A percentile compares a stretch with the other conserved stretches of the same genome.
phyloP scores from a whole-genome alignment of 2,888 invertebrate genomes.

The Monopis laevigella region DNA sequence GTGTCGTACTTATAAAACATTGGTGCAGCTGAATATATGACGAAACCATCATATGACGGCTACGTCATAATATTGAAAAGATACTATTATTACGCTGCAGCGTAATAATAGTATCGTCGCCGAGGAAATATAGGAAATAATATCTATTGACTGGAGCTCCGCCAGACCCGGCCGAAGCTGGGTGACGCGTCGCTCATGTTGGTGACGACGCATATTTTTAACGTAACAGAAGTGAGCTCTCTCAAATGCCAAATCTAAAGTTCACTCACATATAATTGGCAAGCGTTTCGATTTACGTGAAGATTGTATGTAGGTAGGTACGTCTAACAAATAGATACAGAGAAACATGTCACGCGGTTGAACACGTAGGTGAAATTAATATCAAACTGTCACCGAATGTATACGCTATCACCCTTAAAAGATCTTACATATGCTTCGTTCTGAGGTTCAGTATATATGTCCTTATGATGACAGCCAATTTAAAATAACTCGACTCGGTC shows the following conservation, averaged over 20 bases:
- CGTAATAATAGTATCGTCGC: neutral
- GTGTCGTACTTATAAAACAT: too few relatives aligned
- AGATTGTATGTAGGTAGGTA: conserved; percentile 29
- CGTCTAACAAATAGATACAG: conserved; percentile 3
- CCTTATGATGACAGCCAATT: too few relatives aligned
- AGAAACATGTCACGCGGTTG: conserved; percentile 6
- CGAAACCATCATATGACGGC: conserved; percentile 1
- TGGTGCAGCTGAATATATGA: neutral
- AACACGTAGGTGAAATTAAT: conserved; percentile 2
- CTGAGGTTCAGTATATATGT: too few relatives aligned
- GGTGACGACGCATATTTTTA: conserved; percentile 64
- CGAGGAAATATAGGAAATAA: conserved; percentile 3
- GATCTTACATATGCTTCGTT: too few relatives aligned
- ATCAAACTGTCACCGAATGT: neutral
- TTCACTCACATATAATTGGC: conserved; percentile 65
- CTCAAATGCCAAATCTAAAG: conserved; percentile 62
- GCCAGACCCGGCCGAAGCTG: conserved; percentile 43
- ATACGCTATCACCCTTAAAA: too few relatives aligned
- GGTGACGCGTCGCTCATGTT: conserved; percentile 47
- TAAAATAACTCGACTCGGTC: too few relatives aligned
- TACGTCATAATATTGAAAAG: neutral
- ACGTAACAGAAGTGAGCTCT: conserved; percentile 58
- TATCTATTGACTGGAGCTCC: conserved; percentile 41
- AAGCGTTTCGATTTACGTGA: conserved; percentile 49
- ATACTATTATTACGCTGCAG: too few relatives aligned